phyloP scores from a whole-genome alignment of 2,797 vertebrate genomes.

The Coregonus ussuriensis region DNA sequence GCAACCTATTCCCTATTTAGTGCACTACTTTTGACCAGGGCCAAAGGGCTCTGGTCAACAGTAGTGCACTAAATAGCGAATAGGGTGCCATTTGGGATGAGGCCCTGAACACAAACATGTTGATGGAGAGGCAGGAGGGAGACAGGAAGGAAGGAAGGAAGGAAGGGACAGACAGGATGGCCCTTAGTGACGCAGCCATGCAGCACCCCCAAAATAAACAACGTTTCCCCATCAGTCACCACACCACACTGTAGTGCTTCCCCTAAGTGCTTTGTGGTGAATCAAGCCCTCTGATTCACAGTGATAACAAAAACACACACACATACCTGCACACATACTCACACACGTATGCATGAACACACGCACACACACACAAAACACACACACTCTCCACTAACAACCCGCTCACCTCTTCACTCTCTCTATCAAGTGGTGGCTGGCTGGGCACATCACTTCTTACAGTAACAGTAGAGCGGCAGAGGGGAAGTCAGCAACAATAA shows the following conservation, averaged over 20 bases:
- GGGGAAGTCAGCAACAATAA: not conserved
- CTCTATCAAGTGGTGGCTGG: not conserved
- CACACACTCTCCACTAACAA: not conserved
- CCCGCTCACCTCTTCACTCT: not conserved
- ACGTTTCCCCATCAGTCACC: slow-evolving; percentile 53
- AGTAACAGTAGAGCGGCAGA: not conserved
- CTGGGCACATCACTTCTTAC: not conserved
- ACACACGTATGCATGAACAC: not conserved
- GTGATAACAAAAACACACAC: not conserved
- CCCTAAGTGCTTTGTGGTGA: slow-evolving; percentile 44
- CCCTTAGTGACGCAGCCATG: slow-evolving; percentile 58
- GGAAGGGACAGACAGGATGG: slow-evolving; percentile 63
- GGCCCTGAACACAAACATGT: slow-evolving; percentile 72
- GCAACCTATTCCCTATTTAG: not conserved
- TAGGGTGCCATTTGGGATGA: not conserved
- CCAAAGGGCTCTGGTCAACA: not conserved
- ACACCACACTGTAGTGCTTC: slow-evolving; percentile 43
- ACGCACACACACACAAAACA: not conserved
- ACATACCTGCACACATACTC: not conserved
- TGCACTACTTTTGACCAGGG: not conserved
- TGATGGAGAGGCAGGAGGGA: slow-evolving; percentile 51
- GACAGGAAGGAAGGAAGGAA: slow-evolving; percentile 62
- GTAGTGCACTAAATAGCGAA: not conserved
- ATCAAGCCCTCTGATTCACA: slow-evolving; percentile 36
- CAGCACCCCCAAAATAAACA: slow-evolving; percentile 58